Evolutionary conservation across 2,113 vertebrate genomes (phyloP).

Genomic region (Gorsachius goisagi): DNA sequence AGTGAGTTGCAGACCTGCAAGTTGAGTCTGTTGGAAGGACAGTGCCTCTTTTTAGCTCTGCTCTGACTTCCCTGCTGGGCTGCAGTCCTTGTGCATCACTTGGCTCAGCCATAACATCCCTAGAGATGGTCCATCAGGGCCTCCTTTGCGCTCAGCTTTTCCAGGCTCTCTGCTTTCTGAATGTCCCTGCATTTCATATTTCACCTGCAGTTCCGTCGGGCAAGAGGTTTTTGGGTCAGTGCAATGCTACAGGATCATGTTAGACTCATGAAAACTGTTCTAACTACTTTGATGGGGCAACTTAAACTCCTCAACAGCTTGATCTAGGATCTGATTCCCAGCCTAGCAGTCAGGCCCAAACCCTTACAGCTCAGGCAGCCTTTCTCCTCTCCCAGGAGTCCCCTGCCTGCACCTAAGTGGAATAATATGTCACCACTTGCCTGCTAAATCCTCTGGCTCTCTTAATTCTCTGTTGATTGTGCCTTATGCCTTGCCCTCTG

Average conservation of each 20-base stretch:
- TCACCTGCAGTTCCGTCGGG: not conserved
- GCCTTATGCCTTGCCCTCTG: not conserved
- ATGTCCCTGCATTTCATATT: not conserved
- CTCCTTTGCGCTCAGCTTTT: not conserved
- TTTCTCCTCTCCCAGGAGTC: not conserved
- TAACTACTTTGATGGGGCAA: not conserved
- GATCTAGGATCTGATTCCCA: not conserved
- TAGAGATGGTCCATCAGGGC: not conserved
- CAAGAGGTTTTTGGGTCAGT: accelerated
- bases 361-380: not conserved
- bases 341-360: not conserved
- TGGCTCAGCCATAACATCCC: not conserved
- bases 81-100: not conserved
- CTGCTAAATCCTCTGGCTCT: not conserved
- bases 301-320: not conserved
- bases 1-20: not conserved
- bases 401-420: not conserved
- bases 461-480: not conserved
- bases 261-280: not conserved
- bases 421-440: not conserved
- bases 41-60: not conserved
- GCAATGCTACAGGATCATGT: not conserved
- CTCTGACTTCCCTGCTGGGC: not conserved
- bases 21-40: not conserved
- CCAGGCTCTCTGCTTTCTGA: not conserved